Conservation (phyloP, 2,888 invertebrate genomes). For the Dryadula phaetusa region DNA sequence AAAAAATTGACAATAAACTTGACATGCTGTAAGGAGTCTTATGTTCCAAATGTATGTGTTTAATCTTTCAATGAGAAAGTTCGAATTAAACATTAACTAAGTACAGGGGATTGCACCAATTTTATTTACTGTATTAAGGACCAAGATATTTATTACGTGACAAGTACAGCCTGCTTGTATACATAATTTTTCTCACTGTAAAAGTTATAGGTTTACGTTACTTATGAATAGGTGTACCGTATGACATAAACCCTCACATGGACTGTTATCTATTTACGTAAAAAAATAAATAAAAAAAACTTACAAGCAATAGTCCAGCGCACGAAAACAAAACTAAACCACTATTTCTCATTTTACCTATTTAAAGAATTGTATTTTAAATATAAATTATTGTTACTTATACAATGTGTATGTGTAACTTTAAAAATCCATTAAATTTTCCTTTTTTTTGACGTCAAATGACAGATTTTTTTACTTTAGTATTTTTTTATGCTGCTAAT, state of each 20-base stretch:
- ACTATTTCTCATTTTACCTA: constrained; percentile 64
- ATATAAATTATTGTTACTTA: constrained; percentile 8
- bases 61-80: too few species aligned
- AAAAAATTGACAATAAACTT: too few species aligned
- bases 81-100: too few species aligned
- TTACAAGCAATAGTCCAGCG: constrained; percentile 72
- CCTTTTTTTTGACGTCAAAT: constrained; percentile 26
- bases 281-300: constrained; percentile 44
- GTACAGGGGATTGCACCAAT: too few species aligned
- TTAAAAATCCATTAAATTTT: constrained; percentile 1
- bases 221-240: neutral
- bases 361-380: constrained; percentile 25
- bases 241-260: neutral
- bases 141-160: too few species aligned
- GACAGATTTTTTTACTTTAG: constrained; percentile 6
- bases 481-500: neutral
- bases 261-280: neutral
- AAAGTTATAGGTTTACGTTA: neutral
- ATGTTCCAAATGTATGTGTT: too few species aligned
- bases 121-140: too few species aligned
- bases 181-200: too few species aligned
- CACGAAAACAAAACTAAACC: constrained; percentile 70
- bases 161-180: neutral
- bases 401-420: constrained; percentile 1
- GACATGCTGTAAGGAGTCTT: too few species aligned